phyloP scores from a whole-genome alignment of 1,140 invertebrate genomes.

The Patella vulgata region DNA sequence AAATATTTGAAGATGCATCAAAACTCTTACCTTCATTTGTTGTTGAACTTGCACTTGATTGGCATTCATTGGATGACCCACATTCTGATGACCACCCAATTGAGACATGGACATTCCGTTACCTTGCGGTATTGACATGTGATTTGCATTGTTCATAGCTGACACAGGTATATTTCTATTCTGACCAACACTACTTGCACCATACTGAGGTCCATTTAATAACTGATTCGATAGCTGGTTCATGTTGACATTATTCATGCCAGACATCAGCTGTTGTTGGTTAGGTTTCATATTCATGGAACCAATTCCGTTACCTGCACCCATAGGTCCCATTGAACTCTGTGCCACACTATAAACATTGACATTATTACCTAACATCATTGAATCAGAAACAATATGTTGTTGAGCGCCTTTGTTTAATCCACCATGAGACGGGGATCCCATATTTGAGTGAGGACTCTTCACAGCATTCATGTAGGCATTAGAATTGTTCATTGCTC shows the following conservation, averaged over 20 bases:
- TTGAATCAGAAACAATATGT: slow-evolving; percentile 21
- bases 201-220: slow-evolving; percentile 63
- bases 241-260: slow-evolving; percentile 26
- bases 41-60: slow-evolving; percentile 40
- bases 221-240: slow-evolving; percentile 42
- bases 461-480: slow-evolving; percentile 40
- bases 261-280: slow-evolving; percentile 26
- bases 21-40: slow-evolving; percentile 40
- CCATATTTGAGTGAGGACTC: slow-evolving; percentile 54
- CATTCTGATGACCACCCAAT: slow-evolving; percentile 39
- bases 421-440: slow-evolving; percentile 50
- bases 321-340: slow-evolving; percentile 3
- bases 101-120: slow-evolving; percentile 43
- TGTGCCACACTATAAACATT: too few relatives aligned
- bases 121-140: slow-evolving; percentile 43
- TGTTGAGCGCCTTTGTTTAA: slow-evolving; percentile 28
- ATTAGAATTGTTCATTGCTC: slow-evolving; percentile 38
- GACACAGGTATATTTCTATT: slow-evolving; percentile 43
- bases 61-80: slow-evolving; percentile 51
- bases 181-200: slow-evolving; percentile 42
- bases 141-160: slow-evolving; percentile 28
- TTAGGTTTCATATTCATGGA: slow-evolving; percentile 27
- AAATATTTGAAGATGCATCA: too few relatives aligned
- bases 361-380: slow-evolving; percentile 20
- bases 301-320: neutral